phyloP scores from a whole-genome alignment of 2,797 vertebrate species.

The Avahi laniger region DNA sequence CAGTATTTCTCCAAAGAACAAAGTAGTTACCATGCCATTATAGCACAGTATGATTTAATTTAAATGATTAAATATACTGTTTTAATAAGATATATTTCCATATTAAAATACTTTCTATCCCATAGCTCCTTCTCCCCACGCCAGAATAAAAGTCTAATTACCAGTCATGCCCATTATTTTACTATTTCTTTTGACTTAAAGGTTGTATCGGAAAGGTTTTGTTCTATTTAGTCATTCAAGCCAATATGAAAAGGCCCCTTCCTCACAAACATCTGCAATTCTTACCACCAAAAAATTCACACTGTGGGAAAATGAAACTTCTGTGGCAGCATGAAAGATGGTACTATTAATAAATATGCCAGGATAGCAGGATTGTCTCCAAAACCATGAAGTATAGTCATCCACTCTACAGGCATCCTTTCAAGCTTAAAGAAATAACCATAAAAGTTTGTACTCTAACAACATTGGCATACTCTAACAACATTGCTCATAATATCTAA shows the following conservation, averaged over 20 bases:
- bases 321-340: neutral
- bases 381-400: neutral
- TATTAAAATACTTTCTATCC: constrained; percentile 62
- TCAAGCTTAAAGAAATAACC: constrained; percentile 18
- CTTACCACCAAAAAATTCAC: constrained; percentile 1
- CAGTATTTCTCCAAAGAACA: constrained; percentile 67
- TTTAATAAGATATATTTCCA: constrained; percentile 68
- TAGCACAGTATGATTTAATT: constrained; percentile 59
- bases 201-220: constrained; percentile 50
- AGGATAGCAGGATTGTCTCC: neutral
- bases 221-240: constrained; percentile 6
- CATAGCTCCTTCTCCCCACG: neutral
- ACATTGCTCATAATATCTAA: neutral
- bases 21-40: constrained; percentile 60
- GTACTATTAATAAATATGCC: neutral
- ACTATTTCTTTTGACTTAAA: constrained; percentile 77
- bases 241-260: neutral
- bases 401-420: neutral
- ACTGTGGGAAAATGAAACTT: neutral
- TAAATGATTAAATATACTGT: constrained; percentile 72
- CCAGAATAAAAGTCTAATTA: constrained; percentile 49
- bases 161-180: constrained; percentile 67
- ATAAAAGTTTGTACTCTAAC: neutral
- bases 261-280: constrained; percentile 12
- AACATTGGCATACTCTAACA: neutral